Percentiles rank a stretch among this genome's conserved stretches.
These are phyloP conservation scores for Phrynocephalus vlangalii DNA, from an alignment of 2,797 vertebrate species.

Conservation along the genomic window DNA sequence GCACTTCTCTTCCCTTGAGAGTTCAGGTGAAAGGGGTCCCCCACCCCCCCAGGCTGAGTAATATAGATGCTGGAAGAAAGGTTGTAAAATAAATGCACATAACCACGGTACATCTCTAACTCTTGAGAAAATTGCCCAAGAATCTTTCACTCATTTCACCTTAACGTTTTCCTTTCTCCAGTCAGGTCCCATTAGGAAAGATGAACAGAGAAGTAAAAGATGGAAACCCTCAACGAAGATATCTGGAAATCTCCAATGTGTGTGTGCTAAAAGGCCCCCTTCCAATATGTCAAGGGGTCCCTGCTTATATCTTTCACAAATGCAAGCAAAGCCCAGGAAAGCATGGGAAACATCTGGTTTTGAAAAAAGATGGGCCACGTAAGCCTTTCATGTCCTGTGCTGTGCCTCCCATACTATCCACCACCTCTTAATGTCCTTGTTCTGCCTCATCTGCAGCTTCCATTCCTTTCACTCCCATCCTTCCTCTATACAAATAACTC, in stretches of 20 bases:
- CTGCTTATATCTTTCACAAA: not conserved
- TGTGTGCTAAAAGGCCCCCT: no score
- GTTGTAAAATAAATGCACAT: not conserved
- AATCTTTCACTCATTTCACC: not conserved
- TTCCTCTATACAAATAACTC: not conserved
- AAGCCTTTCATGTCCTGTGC: not conserved
- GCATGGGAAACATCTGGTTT: not conserved
- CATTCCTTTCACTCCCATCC: not conserved
- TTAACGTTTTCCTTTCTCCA: not conserved
- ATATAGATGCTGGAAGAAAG: not conserved
- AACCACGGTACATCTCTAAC: not conserved
- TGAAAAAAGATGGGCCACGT: not conserved
- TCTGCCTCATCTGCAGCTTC: not conserved
- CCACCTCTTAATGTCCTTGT: not conserved
- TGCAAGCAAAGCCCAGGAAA: not conserved
- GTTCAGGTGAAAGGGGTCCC: no score
- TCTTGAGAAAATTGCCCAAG: not conserved
- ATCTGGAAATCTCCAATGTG: not conserved
- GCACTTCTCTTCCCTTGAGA: no score
- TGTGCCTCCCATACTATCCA: not conserved
- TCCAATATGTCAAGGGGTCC: not conserved
- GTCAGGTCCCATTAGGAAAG: slow-evolving; percentile 4
- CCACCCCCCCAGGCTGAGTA: no score
- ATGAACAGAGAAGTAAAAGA: not conserved
- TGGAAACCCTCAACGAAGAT: not conserved